Percentiles rank a stretch among this genome's conserved stretches.
phyloP scores from a whole-genome alignment of 35 echinoderm and acorn worm species.

The Stichopus chloronotus region DNA sequence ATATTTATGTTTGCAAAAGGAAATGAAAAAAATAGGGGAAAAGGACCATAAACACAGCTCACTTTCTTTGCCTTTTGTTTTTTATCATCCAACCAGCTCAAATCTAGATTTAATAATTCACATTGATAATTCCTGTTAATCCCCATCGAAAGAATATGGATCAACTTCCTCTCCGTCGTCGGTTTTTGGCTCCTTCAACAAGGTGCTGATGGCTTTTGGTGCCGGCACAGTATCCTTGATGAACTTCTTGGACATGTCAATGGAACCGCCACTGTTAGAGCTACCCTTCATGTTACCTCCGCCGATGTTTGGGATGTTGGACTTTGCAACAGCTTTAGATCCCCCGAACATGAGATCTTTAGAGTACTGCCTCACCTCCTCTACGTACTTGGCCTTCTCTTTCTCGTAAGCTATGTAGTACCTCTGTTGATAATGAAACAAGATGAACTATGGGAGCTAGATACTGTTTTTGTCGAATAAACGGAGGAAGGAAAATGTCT shows the following conservation, averaged over 20 bases:
- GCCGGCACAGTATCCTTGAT: neutral
- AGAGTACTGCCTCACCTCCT: constrained; percentile 76
- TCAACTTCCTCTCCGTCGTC: neutral
- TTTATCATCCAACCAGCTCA: too few species aligned
- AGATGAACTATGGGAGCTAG: too few species aligned
- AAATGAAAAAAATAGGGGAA: too few species aligned
- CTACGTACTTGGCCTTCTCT: constrained; percentile 79
- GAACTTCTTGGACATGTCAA: neutral
- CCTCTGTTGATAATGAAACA: constrained; percentile 51
- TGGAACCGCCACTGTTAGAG: neutral
- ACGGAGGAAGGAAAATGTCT: too few species aligned
- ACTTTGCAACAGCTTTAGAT: neutral
- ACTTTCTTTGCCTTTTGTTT: too few species aligned
- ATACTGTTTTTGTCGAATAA: too few species aligned
- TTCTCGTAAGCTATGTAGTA: constrained; percentile 85
- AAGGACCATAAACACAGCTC: too few species aligned
- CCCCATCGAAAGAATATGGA: constrained; percentile 52
- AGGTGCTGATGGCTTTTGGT: neutral
- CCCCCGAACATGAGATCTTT: constrained; percentile 3
- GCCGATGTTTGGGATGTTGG: neutral
- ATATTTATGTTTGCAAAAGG: too few species aligned
- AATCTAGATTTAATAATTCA: too few species aligned
- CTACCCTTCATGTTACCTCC: neutral
- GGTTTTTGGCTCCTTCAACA: constrained; percentile 3
- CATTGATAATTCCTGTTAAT: neutral